phyloP scores from a whole-genome alignment of 1,140 invertebrate genomes.

The Eriosoma lanigerum region DNA sequence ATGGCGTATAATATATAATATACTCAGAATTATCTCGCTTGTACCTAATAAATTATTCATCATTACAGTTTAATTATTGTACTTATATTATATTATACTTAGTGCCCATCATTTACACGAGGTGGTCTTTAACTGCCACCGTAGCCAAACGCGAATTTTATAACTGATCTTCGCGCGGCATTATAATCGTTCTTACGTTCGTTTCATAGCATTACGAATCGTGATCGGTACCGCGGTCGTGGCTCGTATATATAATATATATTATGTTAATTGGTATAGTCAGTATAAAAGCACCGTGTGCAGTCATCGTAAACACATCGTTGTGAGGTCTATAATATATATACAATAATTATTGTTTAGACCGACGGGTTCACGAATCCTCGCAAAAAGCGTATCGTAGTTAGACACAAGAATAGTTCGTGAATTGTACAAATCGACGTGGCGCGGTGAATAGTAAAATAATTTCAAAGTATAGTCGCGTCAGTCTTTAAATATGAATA shows the following conservation, averaged over 20 bases:
- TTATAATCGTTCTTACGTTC: conserved; percentile 25
- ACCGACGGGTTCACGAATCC: neutral
- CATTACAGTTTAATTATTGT: conserved; percentile 6
- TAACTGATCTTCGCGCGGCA: neutral
- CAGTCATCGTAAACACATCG: neutral
- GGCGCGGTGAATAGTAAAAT: too few relatives aligned
- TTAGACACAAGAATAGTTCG: too few relatives aligned
- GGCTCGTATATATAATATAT: neutral
- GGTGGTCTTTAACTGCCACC: neutral
- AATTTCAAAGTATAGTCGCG: too few relatives aligned
- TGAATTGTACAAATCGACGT: too few relatives aligned
- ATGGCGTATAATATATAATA: too few relatives aligned
- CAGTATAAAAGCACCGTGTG: neutral
- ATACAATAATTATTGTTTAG: neutral
- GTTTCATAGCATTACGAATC: neutral
- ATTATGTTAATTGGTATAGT: conserved; percentile 16
- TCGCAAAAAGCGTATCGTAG: neutral
- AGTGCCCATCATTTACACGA: neutral
- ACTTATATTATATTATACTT: too few relatives aligned
- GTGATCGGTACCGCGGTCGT: conserved; percentile 23
- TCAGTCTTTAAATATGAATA: too few relatives aligned
- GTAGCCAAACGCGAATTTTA: conserved; percentile 25
- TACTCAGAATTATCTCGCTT: too few relatives aligned
- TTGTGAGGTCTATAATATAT: neutral
- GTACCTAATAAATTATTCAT: conserved; percentile 29